A percentile compares a stretch with the other conserved stretches of the same genome.
phyloP scores from a whole-genome alignment of 2,797 vertebrate species.

The Leptatherina wallacei region DNA sequence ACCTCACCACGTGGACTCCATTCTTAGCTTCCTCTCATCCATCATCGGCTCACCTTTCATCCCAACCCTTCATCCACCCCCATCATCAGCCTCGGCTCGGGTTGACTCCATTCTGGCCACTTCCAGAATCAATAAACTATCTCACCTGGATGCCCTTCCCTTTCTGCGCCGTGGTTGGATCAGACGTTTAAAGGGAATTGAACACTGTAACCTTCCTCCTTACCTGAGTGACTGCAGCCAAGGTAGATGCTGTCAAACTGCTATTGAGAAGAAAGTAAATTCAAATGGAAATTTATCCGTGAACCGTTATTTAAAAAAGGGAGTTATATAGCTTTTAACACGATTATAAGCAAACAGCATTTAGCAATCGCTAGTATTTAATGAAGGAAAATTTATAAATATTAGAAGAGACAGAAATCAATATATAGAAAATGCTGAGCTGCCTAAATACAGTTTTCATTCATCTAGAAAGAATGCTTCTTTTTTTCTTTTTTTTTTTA shows the following conservation, averaged over 20 bases:
- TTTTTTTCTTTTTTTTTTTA: slow-evolving; percentile 1
- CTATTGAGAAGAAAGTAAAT: not conserved
- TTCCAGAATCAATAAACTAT: slow-evolving; percentile 70
- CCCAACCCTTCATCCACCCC: slow-evolving; percentile 53
- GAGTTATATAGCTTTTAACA: not conserved
- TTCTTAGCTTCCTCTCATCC: slow-evolving; percentile 70
- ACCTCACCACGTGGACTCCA: slow-evolving; percentile 44
- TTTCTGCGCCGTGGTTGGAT: slow-evolving; percentile 26
- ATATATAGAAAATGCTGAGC: not conserved
- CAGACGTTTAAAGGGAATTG: slow-evolving; percentile 26
- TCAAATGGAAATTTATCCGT: not conserved
- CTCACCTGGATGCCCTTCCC: slow-evolving; percentile 52
- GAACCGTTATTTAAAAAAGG: not conserved
- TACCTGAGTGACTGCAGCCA: not conserved
- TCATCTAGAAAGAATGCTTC: not conserved
- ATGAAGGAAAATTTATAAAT: not conserved
- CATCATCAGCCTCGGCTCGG: slow-evolving; percentile 46
- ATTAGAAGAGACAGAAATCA: slow-evolving; percentile 3
- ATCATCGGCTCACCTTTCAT: slow-evolving; percentile 76
- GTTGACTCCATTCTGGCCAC: slow-evolving; percentile 64
- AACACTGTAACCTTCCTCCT: slow-evolving; percentile 22
- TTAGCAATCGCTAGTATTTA: not conserved
- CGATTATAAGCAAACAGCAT: not conserved
- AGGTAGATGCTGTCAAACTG: not conserved
- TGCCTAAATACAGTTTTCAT: slow-evolving; percentile 4